Evolutionary conservation across 2,113 vertebrate species (phyloP).

Genomic region (Dunckerocampus dactyliophorus): DNA sequence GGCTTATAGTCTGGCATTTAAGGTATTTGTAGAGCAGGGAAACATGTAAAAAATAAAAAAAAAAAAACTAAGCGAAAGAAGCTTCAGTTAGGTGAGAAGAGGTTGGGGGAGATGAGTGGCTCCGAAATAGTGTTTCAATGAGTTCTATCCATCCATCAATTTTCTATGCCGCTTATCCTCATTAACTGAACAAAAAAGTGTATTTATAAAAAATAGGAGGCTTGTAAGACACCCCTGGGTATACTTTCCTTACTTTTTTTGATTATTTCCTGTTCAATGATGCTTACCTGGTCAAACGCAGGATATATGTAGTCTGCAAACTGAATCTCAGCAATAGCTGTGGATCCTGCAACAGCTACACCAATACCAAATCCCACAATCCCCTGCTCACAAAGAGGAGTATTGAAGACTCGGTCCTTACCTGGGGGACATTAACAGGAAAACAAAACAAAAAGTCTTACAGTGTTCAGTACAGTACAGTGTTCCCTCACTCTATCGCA

Average conservation of each 20-base stretch:
- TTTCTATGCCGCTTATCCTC: no score
- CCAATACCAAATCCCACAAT: slow-evolving; percentile 98
- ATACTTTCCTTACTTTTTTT: not conserved
- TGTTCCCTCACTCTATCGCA: no score
- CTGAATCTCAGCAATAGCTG: slow-evolving; percentile 96
- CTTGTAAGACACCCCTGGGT: not conserved
- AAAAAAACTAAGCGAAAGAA: no score
- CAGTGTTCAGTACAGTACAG: no score
- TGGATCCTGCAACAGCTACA: slow-evolving; percentile 86
- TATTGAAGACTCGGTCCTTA: slow-evolving; percentile 97
- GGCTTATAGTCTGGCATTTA: no score
- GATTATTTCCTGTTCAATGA: not conserved
- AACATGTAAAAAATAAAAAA: no score
- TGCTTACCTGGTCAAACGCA: slow-evolving; percentile 92
- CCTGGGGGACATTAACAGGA: slow-evolving; percentile 64
- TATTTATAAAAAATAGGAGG: not conserved
- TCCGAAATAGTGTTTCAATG: no score
- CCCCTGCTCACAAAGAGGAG: slow-evolving; percentile 95
- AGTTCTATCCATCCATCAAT: no score
- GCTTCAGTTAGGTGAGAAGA: no score
- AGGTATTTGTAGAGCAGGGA: no score
- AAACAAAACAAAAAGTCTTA: not conserved
- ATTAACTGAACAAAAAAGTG: no score
- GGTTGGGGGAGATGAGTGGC: no score
- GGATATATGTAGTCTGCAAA: slow-evolving; percentile 98